These are phyloP conservation scores for Drosophila watanabei DNA, from an alignment of 1,140 invertebrate genomes.

Conservation along the genomic window DNA sequence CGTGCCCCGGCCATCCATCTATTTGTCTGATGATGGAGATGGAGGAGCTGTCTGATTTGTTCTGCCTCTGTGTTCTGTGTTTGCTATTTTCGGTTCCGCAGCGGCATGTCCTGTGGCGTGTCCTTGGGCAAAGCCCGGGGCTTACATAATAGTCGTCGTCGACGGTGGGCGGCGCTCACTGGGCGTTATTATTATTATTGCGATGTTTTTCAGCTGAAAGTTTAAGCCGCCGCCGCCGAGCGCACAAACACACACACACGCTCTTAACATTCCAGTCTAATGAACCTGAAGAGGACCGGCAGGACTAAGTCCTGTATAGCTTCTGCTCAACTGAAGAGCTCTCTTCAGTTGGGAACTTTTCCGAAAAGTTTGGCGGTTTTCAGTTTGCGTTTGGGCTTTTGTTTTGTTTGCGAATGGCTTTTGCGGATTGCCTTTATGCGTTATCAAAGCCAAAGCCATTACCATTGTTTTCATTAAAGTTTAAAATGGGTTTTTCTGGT, in stretches of 20 bases:
- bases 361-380: constrained; percentile 28
- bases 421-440: constrained; percentile 29
- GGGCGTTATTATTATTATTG: constrained; percentile 51
- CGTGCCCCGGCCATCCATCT: constrained; percentile 9
- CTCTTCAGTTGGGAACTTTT: constrained; percentile 9
- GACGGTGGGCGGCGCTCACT: neutral
- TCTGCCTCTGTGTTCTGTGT: constrained; percentile 15
- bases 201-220: constrained; percentile 51
- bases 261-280: constrained; percentile 46
- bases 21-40: constrained; percentile 29
- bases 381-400: constrained; percentile 18
- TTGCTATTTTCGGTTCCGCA: constrained; percentile 47
- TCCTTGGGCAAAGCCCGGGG: constrained; percentile 57
- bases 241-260: constrained; percentile 26
- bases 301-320: constrained; percentile 6
- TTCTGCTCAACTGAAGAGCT: constrained; percentile 11
- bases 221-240: constrained; percentile 26
- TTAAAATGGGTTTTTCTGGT: neutral
- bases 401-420: constrained; percentile 27
- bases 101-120: constrained; percentile 45
- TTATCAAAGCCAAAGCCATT: constrained; percentile 26
- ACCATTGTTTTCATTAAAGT: constrained; percentile 23
- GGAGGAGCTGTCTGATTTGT: constrained; percentile 52
- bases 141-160: constrained; percentile 64
- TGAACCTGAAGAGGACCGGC: constrained; percentile 44